phyloP scores from a whole-genome alignment of 2,797 vertebrate genomes.

The Scarus forsteni region DNA sequence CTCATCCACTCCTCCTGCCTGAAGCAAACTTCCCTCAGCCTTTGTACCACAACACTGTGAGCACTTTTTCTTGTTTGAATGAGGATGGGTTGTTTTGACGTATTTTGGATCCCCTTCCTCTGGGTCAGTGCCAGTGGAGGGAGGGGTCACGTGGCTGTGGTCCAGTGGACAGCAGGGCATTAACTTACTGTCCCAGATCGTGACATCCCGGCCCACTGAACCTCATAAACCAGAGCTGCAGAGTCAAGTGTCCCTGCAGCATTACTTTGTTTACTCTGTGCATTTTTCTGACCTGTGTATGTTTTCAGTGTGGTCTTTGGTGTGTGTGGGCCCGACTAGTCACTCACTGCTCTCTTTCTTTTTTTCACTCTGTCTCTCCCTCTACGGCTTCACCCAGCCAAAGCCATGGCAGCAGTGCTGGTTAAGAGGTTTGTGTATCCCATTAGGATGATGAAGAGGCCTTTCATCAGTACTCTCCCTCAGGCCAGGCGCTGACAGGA shows the following conservation, averaged over 20 bases:
- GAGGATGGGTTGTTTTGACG: slow-evolving; percentile 1
- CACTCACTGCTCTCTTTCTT: slow-evolving; percentile 23
- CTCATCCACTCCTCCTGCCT: background rate
- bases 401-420: slow-evolving; percentile 75
- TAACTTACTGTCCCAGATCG: slow-evolving; percentile 65
- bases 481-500: slow-evolving; percentile 82
- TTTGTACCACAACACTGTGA: background rate
- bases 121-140: slow-evolving; percentile 40
- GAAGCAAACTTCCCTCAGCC: background rate
- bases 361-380: slow-evolving; percentile 42
- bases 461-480: slow-evolving; percentile 86
- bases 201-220: slow-evolving; percentile 54
- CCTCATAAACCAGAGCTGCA: slow-evolving; percentile 39
- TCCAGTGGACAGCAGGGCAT: slow-evolving; percentile 65
- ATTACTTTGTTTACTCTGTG: slow-evolving; percentile 56
- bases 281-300: slow-evolving; percentile 55
- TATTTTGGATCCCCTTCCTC: slow-evolving; percentile 14
- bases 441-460: slow-evolving; percentile 89
- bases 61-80: background rate
- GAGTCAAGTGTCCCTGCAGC: slow-evolving; percentile 50
- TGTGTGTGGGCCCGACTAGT: slow-evolving; percentile 54
- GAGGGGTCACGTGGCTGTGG: slow-evolving; percentile 23
- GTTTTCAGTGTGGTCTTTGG: slow-evolving; percentile 47
- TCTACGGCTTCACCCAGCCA: slow-evolving; percentile 58
- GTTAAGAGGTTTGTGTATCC: slow-evolving; percentile 85